A percentile compares a stretch with the other conserved stretches of the same genome.
Conservation (phyloP, 2,888 invertebrate genomes). For the Tubulanus polymorphus region DNA sequence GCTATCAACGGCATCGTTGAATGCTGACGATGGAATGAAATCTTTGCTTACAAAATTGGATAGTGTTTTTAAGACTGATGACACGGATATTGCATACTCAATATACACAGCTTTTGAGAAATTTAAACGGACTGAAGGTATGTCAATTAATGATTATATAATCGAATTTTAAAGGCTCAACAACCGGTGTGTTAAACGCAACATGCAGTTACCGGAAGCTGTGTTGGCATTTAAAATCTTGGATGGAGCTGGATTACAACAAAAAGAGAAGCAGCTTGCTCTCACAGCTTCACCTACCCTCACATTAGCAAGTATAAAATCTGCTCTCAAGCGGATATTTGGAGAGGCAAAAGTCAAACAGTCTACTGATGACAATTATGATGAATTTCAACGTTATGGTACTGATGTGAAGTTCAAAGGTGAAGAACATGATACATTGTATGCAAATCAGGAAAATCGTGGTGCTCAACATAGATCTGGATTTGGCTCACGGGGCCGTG, state of each 20-base stretch:
- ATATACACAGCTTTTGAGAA: conserved; percentile 3
- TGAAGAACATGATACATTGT: too few relatives aligned
- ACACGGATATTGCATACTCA: conserved; percentile 1
- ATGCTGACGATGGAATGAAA: conserved; percentile 3
- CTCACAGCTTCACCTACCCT: neutral
- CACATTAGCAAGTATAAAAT: conserved; percentile 2
- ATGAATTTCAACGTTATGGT: too few relatives aligned
- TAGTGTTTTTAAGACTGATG: neutral
- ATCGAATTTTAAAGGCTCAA: conserved; percentile 1
- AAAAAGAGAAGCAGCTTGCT: neutral
- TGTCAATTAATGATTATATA: neutral
- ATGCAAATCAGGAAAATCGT: too few relatives aligned
- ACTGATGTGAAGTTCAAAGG: too few relatives aligned
- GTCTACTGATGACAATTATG: neutral
- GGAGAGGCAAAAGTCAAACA: neutral
- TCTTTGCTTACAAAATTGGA: conserved; percentile 1
- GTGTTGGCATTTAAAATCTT: conserved; percentile 3
- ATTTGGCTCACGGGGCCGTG: too few relatives aligned
- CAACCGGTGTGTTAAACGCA: neutral
- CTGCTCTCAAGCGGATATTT: conserved; percentile 3
- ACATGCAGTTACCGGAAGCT: conserved; percentile 3
- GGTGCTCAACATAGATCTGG: too few relatives aligned
- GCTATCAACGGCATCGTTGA: neutral
- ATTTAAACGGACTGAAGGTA: neutral
- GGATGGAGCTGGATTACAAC: neutral